phyloP scores from a whole-genome alignment of 35 echinoderm and acorn worm genomes.

The Acanthaster planci region DNA sequence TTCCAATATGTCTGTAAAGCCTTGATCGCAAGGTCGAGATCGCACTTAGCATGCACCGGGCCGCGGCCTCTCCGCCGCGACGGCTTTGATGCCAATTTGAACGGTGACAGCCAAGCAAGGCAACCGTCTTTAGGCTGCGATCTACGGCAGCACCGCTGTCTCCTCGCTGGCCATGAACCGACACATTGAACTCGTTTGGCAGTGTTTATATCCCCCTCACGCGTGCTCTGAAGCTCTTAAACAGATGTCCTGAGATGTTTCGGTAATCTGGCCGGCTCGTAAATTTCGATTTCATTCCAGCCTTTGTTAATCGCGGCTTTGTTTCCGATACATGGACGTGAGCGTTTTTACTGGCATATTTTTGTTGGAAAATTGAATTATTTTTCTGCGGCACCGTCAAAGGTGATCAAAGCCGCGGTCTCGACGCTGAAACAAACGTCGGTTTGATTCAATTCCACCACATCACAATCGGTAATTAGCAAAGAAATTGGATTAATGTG shows the following conservation, averaged over 20 bases:
- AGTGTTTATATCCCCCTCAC: neutral
- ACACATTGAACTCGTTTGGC: neutral
- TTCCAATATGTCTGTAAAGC: neutral
- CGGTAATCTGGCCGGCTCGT: neutral
- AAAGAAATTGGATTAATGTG: no score
- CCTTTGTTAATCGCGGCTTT: neutral
- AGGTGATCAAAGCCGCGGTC: neutral
- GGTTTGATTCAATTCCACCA: neutral
- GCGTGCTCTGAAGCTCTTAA: neutral
- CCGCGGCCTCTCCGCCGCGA: neutral
- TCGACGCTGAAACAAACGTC: neutral
- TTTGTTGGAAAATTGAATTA: constrained; percentile 22
- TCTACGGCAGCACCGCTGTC: neutral
- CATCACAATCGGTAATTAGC: neutral
- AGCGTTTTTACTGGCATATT: neutral
- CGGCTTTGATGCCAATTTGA: neutral
- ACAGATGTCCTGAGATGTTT: constrained; percentile 20
- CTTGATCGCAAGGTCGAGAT: neutral
- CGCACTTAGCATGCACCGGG: neutral
- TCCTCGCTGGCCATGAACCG: constrained; percentile 7
- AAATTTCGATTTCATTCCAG: constrained; percentile 7
- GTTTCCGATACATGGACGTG: neutral
- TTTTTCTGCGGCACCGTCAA: neutral
- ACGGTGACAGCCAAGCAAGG: constrained; percentile 12
- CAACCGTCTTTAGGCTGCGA: neutral